Conservation (phyloP, 1,140 invertebrate species). For the Cyphomyrmex costatus region DNA sequence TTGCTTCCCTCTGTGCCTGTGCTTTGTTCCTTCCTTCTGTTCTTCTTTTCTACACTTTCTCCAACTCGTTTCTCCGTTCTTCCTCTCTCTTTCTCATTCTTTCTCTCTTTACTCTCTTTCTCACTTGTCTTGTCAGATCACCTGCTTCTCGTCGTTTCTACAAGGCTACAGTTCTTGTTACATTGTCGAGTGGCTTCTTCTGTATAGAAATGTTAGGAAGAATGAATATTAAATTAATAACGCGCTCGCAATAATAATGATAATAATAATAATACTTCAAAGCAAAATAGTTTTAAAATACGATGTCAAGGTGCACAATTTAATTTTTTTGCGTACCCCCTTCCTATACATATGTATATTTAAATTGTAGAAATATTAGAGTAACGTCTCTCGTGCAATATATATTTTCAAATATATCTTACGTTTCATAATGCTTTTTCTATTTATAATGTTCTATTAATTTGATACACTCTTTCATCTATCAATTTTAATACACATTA, state of each 20-base stretch:
- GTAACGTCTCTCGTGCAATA: not conserved
- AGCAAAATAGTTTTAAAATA: not conserved
- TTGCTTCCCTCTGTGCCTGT: slow-evolving; percentile 71
- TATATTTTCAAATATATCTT: not conserved
- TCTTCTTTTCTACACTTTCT: slow-evolving; percentile 50
- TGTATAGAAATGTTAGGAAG: not conserved
- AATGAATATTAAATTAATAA: slow-evolving; percentile 12
- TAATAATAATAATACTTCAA: not conserved
- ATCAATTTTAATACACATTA: slow-evolving; percentile 4
- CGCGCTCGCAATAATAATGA: not conserved
- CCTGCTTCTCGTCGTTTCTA: slow-evolving; percentile 37
- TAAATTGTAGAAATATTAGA: not conserved
- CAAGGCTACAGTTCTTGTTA: slow-evolving; percentile 28
- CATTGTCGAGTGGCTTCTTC: slow-evolving; percentile 11
- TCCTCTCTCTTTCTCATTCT: too few species aligned
- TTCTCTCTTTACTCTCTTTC: not conserved
- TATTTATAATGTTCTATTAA: not conserved
- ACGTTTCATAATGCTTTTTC: not conserved
- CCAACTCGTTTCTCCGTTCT: slow-evolving; percentile 28
- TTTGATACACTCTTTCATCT: not conserved
- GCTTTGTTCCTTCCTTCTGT: slow-evolving; percentile 58
- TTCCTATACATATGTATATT: too few species aligned
- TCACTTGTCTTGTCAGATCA: slow-evolving; percentile 25
- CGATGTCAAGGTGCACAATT: not conserved
- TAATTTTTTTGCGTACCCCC: not conserved